phyloP scores from a whole-genome alignment of 2,888 invertebrate genomes.

The Blastobasis lacticolella region DNA sequence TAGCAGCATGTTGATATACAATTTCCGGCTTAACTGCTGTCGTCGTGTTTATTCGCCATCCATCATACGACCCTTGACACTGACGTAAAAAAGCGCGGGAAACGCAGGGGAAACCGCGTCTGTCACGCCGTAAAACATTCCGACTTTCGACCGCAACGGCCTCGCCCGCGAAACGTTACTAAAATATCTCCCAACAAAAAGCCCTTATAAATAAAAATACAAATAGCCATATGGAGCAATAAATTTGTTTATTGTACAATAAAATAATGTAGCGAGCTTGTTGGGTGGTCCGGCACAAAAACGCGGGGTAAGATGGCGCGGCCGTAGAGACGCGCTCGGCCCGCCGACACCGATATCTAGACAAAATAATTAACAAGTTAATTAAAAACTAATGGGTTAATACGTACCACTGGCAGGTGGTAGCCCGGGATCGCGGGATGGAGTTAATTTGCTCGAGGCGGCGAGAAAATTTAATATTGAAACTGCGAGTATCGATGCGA shows the following conservation, averaged over 20 bases:
- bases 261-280: constrained; percentile 68
- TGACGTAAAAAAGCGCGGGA: too few relatives aligned
- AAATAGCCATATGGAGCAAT: constrained; percentile 71
- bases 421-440: neutral
- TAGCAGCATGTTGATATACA: neutral
- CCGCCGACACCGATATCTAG: constrained; percentile 6
- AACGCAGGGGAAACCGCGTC: neutral
- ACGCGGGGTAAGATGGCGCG: constrained; percentile 50
- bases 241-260: constrained; percentile 74
- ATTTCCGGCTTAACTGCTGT: constrained; percentile 2
- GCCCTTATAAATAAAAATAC: constrained; percentile 69
- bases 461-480: neutral
- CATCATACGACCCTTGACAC: constrained; percentile 8
- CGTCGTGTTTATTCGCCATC: constrained; percentile 10
- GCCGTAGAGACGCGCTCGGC: constrained; percentile 14
- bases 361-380: constrained; percentile 14
- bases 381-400: constrained; percentile 8
- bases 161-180: constrained; percentile 47
- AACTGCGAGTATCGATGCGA: too few relatives aligned
- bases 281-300: constrained; percentile 67
- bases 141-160: constrained; percentile 18
- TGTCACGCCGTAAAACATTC: neutral
- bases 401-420: constrained; percentile 1
- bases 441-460: neutral
- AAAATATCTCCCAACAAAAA: constrained; percentile 55